phyloP scores from a whole-genome alignment of 2,888 invertebrate species.

The Xestobium rufovillosum region DNA sequence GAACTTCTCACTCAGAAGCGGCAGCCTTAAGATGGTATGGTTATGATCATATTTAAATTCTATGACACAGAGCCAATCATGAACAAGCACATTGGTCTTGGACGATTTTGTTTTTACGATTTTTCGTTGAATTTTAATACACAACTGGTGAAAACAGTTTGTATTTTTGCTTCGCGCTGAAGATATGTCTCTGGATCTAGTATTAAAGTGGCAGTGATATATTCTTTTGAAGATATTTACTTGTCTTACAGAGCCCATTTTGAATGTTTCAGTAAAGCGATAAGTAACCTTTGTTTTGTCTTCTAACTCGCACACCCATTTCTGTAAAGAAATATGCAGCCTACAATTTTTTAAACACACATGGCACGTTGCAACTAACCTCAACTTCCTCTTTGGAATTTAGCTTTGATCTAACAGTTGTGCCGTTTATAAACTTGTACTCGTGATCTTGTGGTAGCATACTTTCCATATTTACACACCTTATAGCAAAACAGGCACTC shows the following conservation, averaged over 20 bases:
- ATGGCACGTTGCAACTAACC: no score
- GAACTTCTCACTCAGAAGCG: no score
- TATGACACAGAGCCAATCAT: constrained; percentile 10
- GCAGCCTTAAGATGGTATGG: no score
- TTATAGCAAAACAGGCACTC: no score
- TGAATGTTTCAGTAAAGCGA: constrained; percentile 6
- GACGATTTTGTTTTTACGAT: constrained; percentile 10
- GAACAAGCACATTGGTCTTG: constrained; percentile 10
- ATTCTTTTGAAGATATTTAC: constrained; percentile 9
- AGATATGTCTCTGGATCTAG: constrained; percentile 8
- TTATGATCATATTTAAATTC: constrained; percentile 14
- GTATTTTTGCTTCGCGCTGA: constrained; percentile 11
- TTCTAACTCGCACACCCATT: constrained; percentile 9
- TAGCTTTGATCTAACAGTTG: constrained; percentile 4
- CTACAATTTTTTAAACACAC: no score
- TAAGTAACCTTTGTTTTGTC: constrained; percentile 10
- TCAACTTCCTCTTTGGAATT: constrained; percentile 6
- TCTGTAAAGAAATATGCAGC: constrained; percentile 7
- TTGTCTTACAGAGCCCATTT: constrained; percentile 7
- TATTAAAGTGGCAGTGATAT: no score
- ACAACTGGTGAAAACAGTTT: constrained; percentile 12
- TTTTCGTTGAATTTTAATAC: constrained; percentile 11
- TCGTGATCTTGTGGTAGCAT: constrained; percentile 3
- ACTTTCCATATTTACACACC: no score
- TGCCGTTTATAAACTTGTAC: constrained; percentile 6